Conservation (phyloP, 2,797 vertebrate species). For the Acanthurus lineatus region DNA sequence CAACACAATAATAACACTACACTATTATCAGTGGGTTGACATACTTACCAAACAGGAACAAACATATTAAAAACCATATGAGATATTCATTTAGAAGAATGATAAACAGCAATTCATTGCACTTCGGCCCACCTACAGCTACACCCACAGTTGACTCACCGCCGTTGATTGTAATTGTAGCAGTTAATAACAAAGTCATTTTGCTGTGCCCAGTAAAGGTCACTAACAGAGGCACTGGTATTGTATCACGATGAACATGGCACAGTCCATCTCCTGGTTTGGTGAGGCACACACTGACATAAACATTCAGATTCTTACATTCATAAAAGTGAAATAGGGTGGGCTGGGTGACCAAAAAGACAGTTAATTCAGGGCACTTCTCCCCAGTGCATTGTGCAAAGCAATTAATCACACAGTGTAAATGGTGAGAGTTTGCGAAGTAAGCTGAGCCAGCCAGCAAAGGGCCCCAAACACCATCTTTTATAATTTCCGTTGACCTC, state of each 20-base stretch:
- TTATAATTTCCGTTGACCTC: conserved; percentile 48
- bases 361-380: conserved; percentile 54
- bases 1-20: too few relatives aligned
- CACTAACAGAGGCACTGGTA: not conserved
- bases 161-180: conserved; percentile 18
- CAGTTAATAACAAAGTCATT: conserved; percentile 26
- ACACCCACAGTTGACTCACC: not conserved
- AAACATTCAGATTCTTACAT: conserved; percentile 4
- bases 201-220: conserved; percentile 37
- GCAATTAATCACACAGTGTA: conserved; percentile 62
- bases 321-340: conserved; percentile 9
- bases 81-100: conserved; percentile 1
- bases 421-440: conserved; percentile 42
- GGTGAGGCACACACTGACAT: not conserved
- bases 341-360: conserved; percentile 39
- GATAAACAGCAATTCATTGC: conserved; percentile 5
- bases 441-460: conserved; percentile 27
- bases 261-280: not conserved
- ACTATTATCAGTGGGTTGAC: not conserved
- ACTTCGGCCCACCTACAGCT: conserved; percentile 9
- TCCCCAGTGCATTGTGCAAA: conserved; percentile 38
- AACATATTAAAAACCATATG: not conserved
- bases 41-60: not conserved
- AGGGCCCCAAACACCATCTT: conserved; percentile 42
- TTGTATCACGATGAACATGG: conserved; percentile 16